Conservation (phyloP, 2,113 vertebrate species). For the Hippocampus abdominalis region DNA sequence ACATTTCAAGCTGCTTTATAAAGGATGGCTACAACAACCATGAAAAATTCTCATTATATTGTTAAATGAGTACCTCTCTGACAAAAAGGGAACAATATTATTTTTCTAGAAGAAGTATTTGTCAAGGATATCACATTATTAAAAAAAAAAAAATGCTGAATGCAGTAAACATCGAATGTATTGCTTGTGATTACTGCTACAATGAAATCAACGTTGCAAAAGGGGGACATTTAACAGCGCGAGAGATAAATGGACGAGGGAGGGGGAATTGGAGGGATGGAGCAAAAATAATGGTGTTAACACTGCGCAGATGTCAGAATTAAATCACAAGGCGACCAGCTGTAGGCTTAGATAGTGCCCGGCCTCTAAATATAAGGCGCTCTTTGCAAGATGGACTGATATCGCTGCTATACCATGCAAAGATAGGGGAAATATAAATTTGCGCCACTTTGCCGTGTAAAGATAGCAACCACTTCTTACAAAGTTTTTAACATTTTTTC, state of each 20-base stretch:
- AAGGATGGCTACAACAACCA: no score
- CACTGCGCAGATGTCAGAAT: conserved; percentile 57
- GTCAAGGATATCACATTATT: neutral
- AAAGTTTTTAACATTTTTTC: neutral
- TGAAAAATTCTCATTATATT: no score
- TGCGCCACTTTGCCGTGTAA: neutral
- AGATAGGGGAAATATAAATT: conserved; percentile 1
- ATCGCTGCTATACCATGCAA: neutral
- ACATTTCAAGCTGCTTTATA: no score
- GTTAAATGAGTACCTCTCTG: no score
- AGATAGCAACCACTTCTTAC: neutral
- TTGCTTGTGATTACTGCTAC: neutral
- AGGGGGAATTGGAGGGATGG: conserved; percentile 17
- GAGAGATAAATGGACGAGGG: conserved; percentile 22
- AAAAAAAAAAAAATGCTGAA: conserved; percentile 2
- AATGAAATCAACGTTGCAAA: neutral
- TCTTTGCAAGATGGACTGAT: neutral
- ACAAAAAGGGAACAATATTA: no score
- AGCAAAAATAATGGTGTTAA: conserved; percentile 46
- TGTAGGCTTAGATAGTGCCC: conserved; percentile 2
- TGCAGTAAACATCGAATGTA: neutral
- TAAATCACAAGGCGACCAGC: conserved; percentile 51
- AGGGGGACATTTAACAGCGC: conserved; percentile 6
- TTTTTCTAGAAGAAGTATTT: no score
- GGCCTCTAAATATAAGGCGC: conserved; percentile 4